Base-by-base conservation (phyloP, 2,113 vertebrate genomes). In the Cynocephalus volans region DNA sequence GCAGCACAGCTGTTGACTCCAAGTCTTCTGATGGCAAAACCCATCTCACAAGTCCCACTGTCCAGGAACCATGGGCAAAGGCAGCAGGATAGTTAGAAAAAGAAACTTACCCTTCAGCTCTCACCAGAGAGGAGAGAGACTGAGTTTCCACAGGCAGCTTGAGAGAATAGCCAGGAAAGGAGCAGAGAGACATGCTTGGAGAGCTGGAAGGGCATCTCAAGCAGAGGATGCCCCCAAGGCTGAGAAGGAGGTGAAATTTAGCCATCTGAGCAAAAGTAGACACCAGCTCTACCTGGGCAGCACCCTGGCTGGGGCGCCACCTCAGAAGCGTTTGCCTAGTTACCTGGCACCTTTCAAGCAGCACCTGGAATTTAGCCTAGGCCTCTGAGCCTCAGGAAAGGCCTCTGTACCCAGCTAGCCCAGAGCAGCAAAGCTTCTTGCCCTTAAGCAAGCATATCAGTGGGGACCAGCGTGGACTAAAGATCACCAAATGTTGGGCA, bases 21-120 rank as follows among this genome's bases (percentile, higher is more conserved):
- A 58, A 67, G 12, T 17, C 50, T 70, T 58, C 77, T 21, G 1
- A 3, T 9, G 72, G 54, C 65, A 19, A 65, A 82, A 79, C 7
- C 31, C 41, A 3, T 56, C 65, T 48, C 64, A 14, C 24, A 4
- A 4, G 48, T 18, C 67, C 52, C 64, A 23, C 33, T 31, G 15
- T 14, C 4, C 5, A 0, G 67, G 24, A 24, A 5, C 48, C 11
- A 4, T 69, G 33, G 28, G 23, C 60, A 1, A 1, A 28, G 1
- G 7, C 5, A 21, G 36, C 9, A 60, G 15, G 50, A n/a, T 76
- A 65, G 15, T 45, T 26, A 52, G 70, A 73, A 77, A 77, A 41
- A 80, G 70, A 73, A 90, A 65, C 8, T 62, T 41, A 28, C 8
- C 48, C 36, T 33, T 64, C 1, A 2, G 60, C 41, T 69, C 36